These are phyloP conservation scores for Salvelinus sp. DNA, from an alignment of 2,113 vertebrate genomes.

Conservation along the genomic window DNA sequence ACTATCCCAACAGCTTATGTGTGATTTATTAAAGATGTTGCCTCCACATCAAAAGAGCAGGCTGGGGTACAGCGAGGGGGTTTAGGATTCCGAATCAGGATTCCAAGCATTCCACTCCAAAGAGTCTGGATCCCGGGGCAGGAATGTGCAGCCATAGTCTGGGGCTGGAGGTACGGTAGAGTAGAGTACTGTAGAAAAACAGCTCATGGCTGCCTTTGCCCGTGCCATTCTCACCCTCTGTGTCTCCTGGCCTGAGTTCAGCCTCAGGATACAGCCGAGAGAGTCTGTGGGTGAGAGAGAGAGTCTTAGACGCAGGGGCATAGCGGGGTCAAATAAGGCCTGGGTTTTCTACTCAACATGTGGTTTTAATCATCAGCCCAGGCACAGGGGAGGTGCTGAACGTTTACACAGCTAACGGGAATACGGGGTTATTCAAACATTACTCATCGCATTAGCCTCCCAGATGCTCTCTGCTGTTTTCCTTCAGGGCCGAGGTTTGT, in stretches of 20 bases:
- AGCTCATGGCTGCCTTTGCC: conserved; percentile 13
- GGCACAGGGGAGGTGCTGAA: conserved; percentile 36
- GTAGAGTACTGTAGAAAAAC: conserved; percentile 46
- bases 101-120: conserved; percentile 67
- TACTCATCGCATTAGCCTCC: conserved; percentile 47
- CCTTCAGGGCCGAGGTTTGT: conserved; percentile 34
- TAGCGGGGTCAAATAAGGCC: conserved; percentile 16
- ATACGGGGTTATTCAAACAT: conserved; percentile 51
- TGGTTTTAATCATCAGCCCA: conserved; percentile 59
- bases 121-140: conserved; percentile 29
- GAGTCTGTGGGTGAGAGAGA: background rate
- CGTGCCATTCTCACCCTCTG: conserved; percentile 4
- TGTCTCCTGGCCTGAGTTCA: conserved; percentile 14
- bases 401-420: conserved; percentile 50
- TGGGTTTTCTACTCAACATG: conserved; percentile 47
- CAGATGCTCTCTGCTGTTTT: conserved; percentile 37
- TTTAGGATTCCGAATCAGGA: conserved; percentile 15
- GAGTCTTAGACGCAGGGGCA: conserved; percentile 41
- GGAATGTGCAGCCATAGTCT: conserved; percentile 59
- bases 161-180: conserved; percentile 20
- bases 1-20: background rate
- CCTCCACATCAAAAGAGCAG: background rate
- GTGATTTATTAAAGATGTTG: background rate
- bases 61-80: conserved; percentile 3
- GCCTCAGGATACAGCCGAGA: conserved; percentile 5